Percentiles rank a stretch among this genome's conserved stretches.
Conservation (phyloP, 2,113 vertebrate species). For the Zapus hudsonius region DNA sequence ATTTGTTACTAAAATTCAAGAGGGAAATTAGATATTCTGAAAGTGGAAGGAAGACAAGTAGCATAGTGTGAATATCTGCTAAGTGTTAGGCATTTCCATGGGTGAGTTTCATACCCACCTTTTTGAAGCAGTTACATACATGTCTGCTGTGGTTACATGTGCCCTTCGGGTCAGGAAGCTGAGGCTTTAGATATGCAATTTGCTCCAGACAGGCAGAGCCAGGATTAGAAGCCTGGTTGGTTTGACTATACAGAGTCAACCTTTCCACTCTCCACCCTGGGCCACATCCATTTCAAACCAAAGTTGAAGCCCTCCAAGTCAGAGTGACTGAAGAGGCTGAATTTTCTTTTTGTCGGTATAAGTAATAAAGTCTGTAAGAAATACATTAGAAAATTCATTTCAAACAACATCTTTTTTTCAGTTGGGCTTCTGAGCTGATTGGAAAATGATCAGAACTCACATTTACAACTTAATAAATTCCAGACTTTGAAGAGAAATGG, state of each 20-base stretch:
- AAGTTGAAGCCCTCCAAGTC: not conserved
- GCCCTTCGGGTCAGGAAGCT: not conserved
- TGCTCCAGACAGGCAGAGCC: not conserved
- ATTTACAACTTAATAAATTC: not conserved
- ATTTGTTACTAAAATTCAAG: constrained; percentile 19
- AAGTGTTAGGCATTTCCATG: not conserved
- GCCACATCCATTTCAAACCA: not conserved
- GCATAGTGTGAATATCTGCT: not conserved
- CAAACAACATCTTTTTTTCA: not conserved
- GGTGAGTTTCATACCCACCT: not conserved
- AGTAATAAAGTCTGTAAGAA: not conserved
- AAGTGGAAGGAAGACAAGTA: not conserved
- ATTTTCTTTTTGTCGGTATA: not conserved
- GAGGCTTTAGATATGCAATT: not conserved
- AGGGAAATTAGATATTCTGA: constrained; percentile 7
- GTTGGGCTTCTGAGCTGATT: constrained; percentile 8
- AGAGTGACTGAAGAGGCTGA: not conserved
- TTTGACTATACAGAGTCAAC: not conserved
- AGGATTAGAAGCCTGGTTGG: not conserved
- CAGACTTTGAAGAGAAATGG: not conserved
- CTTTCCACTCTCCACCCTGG: not conserved
- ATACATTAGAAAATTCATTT: not conserved
- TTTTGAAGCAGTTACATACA: rapidly evolving
- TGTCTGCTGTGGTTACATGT: not conserved
- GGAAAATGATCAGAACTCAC: constrained; percentile 7